These are phyloP conservation scores for Rhagium mordax DNA, from an alignment of 2,888 invertebrate species.

Conservation along the genomic window DNA sequence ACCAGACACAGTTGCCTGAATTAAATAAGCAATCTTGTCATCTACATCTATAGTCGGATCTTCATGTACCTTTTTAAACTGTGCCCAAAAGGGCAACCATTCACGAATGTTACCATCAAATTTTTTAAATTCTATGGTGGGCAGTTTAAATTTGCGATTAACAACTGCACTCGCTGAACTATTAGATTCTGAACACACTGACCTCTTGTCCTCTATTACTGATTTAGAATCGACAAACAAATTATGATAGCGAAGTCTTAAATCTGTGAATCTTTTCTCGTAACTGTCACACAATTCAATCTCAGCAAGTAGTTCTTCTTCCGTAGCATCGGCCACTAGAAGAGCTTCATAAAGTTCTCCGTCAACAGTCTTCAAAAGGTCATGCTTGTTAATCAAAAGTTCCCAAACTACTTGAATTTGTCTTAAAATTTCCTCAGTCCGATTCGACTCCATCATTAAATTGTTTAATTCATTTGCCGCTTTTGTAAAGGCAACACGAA, in stretches of 20 bases:
- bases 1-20: constrained; percentile 40
- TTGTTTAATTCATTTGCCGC: neutral
- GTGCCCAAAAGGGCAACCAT: constrained; percentile 47
- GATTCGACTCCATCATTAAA: neutral
- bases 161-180: neutral
- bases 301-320: neutral
- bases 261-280: neutral
- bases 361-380: neutral
- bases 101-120: constrained; percentile 40
- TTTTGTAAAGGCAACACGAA: neutral
- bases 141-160: constrained; percentile 36
- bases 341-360: neutral
- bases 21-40: constrained; percentile 47
- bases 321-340: neutral
- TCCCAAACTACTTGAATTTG: neutral
- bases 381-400: neutral
- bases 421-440: neutral
- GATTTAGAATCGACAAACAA: neutral
- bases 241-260: neutral
- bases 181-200: neutral
- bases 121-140: constrained; percentile 35
- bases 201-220: neutral
- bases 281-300: neutral
- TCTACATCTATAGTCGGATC: constrained; percentile 36
- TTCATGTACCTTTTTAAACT: constrained; percentile 49